Evolutionary conservation across 2,888 invertebrate species (phyloP).

Genomic region (Netelia virgata): DNA sequence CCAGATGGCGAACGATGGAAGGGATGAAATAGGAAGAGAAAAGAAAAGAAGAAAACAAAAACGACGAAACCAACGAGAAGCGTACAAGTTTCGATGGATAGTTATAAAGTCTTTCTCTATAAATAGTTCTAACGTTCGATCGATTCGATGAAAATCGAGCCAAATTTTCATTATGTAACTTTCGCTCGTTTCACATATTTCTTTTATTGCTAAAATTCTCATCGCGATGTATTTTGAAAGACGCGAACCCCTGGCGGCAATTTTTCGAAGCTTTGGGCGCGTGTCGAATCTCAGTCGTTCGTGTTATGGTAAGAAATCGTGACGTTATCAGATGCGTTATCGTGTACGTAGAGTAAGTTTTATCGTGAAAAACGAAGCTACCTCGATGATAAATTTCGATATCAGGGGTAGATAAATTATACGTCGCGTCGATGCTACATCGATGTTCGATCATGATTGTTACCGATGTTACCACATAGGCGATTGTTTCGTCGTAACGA

Average conservation of each 20-base stretch:
- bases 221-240: no score
- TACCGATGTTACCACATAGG: background rate
- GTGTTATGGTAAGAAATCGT: no score
- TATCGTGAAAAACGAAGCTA: no score
- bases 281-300: no score
- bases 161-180: conserved; percentile 18
- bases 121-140: conserved; percentile 39
- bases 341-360: no score
- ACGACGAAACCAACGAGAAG: background rate
- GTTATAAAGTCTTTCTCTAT: conserved; percentile 51
- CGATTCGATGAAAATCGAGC: conserved; percentile 30
- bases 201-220: background rate
- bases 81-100: conserved; percentile 13
- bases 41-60: conserved; percentile 11
- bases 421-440: no score
- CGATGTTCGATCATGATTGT: background rate
- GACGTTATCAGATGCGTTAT: no score
- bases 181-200: background rate
- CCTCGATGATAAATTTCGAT: no score
- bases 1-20: background rate
- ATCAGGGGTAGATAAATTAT: no score
- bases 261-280: no score
- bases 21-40: background rate
- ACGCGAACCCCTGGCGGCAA: no score
- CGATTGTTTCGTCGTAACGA: background rate